phyloP scores from a whole-genome alignment of 2,888 invertebrate genomes.

The Leucania comma region DNA sequence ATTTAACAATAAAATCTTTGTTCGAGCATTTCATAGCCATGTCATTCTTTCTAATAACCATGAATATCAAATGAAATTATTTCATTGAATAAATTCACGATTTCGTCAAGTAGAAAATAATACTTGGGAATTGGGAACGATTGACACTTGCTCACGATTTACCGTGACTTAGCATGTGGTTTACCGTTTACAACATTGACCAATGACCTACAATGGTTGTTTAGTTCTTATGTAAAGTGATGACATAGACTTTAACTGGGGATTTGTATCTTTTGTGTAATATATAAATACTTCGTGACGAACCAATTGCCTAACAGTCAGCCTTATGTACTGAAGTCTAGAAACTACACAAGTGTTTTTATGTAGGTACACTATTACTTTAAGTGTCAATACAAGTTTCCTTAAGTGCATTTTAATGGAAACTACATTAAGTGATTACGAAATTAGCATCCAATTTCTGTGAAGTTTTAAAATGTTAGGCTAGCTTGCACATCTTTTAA shows the following conservation, averaged over 20 bases:
- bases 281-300: conserved; percentile 28
- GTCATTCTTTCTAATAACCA: conserved; percentile 28
- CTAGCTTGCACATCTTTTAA: conserved; percentile 7
- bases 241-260: conserved; percentile 37
- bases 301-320: conserved; percentile 7
- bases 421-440: conserved; percentile 23
- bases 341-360: not conserved
- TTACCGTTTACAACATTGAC: conserved; percentile 51
- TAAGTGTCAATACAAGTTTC: conserved; percentile 28
- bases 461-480: conserved; percentile 1
- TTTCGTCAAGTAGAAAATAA: conserved; percentile 33
- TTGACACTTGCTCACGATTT: conserved; percentile 46
- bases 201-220: conserved; percentile 34
- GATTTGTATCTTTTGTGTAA: conserved; percentile 32
- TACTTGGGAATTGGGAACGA: conserved; percentile 27
- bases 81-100: conserved; percentile 21
- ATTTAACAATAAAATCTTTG: conserved; percentile 16
- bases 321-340: not conserved
- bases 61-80: conserved; percentile 40
- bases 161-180: conserved; percentile 37
- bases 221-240: conserved; percentile 44
- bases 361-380: too few species aligned
- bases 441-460: conserved; percentile 21
- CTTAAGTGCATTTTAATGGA: conserved; percentile 36
- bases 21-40: conserved; percentile 15